Evolutionary conservation across 1,140 invertebrate genomes (phyloP), one percentile per base, ranked within the genome.

Genomic region (Papilio dardanus): DNA sequence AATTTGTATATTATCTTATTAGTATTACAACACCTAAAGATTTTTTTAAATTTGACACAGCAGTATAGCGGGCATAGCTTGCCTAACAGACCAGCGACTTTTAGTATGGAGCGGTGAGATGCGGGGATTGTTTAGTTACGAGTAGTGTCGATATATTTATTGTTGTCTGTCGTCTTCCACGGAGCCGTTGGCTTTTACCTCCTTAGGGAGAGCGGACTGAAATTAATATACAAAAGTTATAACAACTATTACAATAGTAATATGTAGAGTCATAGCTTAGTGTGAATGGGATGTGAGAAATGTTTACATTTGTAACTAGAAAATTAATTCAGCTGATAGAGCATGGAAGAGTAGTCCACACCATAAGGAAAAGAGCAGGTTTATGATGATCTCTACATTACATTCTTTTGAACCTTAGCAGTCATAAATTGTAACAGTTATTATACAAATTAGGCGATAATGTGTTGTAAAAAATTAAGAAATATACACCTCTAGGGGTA

Each of bases 1-100:
- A 69, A 82, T 82, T 84, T 92, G 92, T 92, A 85, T 92, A 91
- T 89, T 84, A 91, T 83, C 87, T 91, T 92, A 92, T 54, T 66
- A 71, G 74, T 79, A 85, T 76, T 83, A 79, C 87, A 88, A 89
- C 85, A 88, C 88, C 83, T 88, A 89, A 86, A 87, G 76, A 86
- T 87, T 79, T 86, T n/a, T 85, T 82, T 78, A 84, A 85, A 84
- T 86, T 87, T 85, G 83, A 89, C 83, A 88, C 87, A 88, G 75
- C 80, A 82, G 74, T 82, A 82, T 73, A 77, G 76, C 84, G 84
- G 77, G 69, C 81, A 76, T 80, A 77, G 74, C n/a, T 86, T 76
- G 75, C 69, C 77, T 50, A 81, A 79, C 77, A 83, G 46, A 78
- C 77, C 85, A 82, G 82, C 81, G 81, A 77, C 83, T 79, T 78